Conservation (phyloP, 2,888 invertebrate genomes). For the Lepidonotus clava region DNA sequence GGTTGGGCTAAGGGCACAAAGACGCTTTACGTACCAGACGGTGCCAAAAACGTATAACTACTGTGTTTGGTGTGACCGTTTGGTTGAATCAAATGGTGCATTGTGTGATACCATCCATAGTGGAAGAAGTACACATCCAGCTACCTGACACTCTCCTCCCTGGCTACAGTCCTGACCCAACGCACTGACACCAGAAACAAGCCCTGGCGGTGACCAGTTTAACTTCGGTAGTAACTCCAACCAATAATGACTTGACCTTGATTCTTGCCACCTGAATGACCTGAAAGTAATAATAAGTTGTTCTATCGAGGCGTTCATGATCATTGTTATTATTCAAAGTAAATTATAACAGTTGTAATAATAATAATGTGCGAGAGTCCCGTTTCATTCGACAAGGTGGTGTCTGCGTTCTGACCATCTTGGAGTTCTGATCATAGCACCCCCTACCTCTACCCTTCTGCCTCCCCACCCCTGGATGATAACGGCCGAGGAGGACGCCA, state of each 20-base stretch:
- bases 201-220: not conserved
- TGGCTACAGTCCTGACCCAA: not conserved
- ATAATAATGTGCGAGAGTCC: conserved; percentile 32
- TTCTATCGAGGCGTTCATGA: conserved; percentile 51
- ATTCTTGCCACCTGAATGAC: conserved; percentile 49
- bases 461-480: not conserved
- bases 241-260: conserved; percentile 38
- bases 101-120: not conserved
- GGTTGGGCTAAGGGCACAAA: not conserved
- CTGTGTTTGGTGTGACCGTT: conserved; percentile 13
- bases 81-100: conserved; percentile 26
- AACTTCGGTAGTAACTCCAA: not conserved
- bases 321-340: conserved; percentile 5
- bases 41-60: conserved; percentile 16
- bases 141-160: not conserved
- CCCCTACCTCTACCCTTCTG: not conserved
- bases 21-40: conserved; percentile 19
- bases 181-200: not conserved
- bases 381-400: conserved; percentile 13
- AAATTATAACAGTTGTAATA: not conserved
- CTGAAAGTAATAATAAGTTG: conserved; percentile 1
- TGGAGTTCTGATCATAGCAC: not conserved
- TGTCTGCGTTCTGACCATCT: conserved; percentile 11
- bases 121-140: not conserved
- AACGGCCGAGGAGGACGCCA: no score